phyloP scores from a whole-genome alignment of 2,797 vertebrate genomes.

The Notamacropus eugenii region DNA sequence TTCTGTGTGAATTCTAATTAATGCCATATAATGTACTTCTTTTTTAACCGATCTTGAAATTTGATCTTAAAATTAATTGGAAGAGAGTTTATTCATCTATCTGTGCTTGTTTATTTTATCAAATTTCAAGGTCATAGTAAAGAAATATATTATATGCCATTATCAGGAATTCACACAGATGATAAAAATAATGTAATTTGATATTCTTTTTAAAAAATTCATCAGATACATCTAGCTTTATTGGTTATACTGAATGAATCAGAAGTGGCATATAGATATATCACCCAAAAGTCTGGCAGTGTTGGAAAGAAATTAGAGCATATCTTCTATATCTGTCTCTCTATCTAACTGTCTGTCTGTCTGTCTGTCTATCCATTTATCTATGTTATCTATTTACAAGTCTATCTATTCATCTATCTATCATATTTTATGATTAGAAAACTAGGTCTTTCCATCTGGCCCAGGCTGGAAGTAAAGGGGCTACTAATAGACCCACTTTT shows the following conservation, averaged over 20 bases:
- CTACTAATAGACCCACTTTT: background rate
- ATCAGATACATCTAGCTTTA: background rate
- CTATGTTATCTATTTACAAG: no score
- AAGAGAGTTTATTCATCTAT: background rate
- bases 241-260: background rate
- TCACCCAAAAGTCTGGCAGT: background rate
- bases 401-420: no score
- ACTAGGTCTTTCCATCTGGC: background rate
- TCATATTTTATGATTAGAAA: background rate
- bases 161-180: background rate
- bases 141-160: background rate
- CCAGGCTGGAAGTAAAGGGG: background rate
- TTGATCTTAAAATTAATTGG: background rate
- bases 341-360: background rate
- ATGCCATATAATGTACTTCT: background rate
- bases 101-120: background rate
- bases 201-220: background rate
- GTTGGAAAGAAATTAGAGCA: background rate
- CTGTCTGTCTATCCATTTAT: background rate
- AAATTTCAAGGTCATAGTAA: background rate
- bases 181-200: background rate
- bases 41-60: background rate
- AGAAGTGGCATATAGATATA: background rate
- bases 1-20: background rate
- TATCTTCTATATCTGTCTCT: no score